Evolutionary conservation across 2,888 invertebrate species (phyloP), one percentile per base, ranked within the genome.

Genomic region (Laspeyria flexula): DNA sequence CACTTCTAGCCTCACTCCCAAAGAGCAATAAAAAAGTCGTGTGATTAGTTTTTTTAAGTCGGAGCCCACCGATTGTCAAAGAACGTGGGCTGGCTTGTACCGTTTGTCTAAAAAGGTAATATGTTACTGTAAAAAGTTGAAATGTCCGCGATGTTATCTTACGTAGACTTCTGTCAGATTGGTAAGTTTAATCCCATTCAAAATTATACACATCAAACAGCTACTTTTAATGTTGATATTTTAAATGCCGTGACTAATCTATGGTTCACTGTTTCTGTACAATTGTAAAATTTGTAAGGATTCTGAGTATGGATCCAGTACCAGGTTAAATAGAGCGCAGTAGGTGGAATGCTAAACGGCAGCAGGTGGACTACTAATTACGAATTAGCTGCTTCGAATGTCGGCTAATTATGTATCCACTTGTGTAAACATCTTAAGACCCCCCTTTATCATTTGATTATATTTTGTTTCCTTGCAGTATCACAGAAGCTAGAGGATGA

Each of bases 21-120:
- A 78, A 81, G 72, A 81, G 80, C 75, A 83, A 85, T 86, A 91
- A 91, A 89, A 90, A 89, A 86, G 73, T 75, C 61, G 71, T 83
- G 81, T 83, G 84, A 85, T 88, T 88, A 83, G 88, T 88, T 88
- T 75, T 67, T 81, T 85, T 79, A 67, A 80, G 79, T 77, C 78
- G 70, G 60, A 39, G 73, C 77, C 80, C 80, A 81, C 79, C 73
- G 83, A 81, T 81, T 85, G 85, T 85, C 75, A 74, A 58, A 71
- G 75, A 80, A 81, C 85, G 88, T 85, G 83, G 84, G 86, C 67
- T 68, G 80, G 55, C 75, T 70, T 71, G 77, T 69, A 76, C 73
- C 75, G 79, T 81, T 83, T 78, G 79, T 83, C 81, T 79, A 79
- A 78, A 79, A 81, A 77, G 75, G 83, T 79, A 83, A 86, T 87